Percentiles rank a stretch among this genome's conserved stretches.
phyloP scores from a whole-genome alignment of 2,797 vertebrate species.

The Hippopotamyrus pictus region DNA sequence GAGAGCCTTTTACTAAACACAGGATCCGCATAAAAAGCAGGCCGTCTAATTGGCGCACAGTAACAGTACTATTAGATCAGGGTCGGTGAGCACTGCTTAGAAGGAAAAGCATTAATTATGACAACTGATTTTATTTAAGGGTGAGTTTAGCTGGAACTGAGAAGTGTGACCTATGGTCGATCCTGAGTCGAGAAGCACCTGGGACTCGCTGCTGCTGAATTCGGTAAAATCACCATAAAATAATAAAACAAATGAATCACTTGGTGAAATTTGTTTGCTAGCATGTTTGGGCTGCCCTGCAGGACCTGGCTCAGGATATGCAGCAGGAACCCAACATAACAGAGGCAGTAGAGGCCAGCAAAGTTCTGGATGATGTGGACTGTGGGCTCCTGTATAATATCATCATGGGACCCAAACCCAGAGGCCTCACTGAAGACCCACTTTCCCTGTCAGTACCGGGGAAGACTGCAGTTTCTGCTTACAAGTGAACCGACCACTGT shows the following conservation, averaged over 20 bases:
- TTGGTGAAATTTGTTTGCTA: neutral
- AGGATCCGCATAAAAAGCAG: neutral
- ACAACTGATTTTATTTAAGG: neutral
- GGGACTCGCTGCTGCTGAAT: neutral
- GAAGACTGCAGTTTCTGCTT: neutral
- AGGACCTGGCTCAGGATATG: neutral
- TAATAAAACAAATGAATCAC: neutral
- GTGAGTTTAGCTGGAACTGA: neutral
- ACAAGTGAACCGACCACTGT: slow-evolving; percentile 23
- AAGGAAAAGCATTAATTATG: neutral
- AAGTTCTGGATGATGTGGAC: neutral
- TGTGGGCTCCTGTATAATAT: neutral
- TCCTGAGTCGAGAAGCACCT: neutral
- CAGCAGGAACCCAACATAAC: neutral
- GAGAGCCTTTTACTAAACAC: neutral
- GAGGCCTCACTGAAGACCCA: neutral
- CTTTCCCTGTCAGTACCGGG: neutral
- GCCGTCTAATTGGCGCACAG: neutral
- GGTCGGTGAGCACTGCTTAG: neutral
- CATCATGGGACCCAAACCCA: neutral
- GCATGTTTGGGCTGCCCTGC: neutral
- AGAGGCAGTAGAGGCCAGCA: neutral
- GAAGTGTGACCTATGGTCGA: neutral
- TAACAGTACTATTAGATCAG: neutral
- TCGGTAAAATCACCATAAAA: neutral